These are phyloP conservation scores for Silurus aristotelis DNA, from an alignment of 2,797 vertebrate genomes.

Conservation along the genomic window DNA sequence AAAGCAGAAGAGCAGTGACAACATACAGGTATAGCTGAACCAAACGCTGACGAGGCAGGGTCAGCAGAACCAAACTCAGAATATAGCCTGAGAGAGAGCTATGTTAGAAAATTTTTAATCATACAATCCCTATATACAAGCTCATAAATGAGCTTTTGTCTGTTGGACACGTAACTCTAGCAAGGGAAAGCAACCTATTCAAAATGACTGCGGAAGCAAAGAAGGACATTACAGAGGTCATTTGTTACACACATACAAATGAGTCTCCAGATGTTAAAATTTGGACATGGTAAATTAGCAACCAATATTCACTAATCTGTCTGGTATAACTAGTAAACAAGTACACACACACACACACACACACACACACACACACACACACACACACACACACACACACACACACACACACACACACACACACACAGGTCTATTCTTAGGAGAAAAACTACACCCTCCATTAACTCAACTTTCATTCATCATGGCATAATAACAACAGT, in stretches of 20 bases:
- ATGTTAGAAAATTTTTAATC: slow-evolving; percentile 12
- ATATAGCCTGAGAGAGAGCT: slow-evolving; percentile 85
- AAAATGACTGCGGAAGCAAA: not conserved
- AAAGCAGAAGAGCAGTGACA: slow-evolving; percentile 91
- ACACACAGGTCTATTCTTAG: too few relatives aligned
- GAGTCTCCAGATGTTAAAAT: not conserved
- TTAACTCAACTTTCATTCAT: not conserved
- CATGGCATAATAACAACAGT: not conserved
- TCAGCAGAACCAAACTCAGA: slow-evolving; percentile 93
- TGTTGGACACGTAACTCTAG: not conserved
- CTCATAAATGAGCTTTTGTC: slow-evolving; percentile 6
- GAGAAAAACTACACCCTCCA: too few relatives aligned
- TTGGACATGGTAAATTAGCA: not conserved
- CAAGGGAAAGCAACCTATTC: not conserved
- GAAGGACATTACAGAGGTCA: not conserved
- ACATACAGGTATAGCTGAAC: slow-evolving; percentile 97
- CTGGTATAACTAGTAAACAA: too few relatives aligned
- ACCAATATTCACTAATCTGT: not conserved
- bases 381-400: too few relatives aligned
- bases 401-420: too few relatives aligned
- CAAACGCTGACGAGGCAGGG: slow-evolving; percentile 93
- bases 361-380: too few relatives aligned
- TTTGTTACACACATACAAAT: not conserved
- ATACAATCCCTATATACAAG: slow-evolving; percentile 20
- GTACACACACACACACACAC: too few relatives aligned